Conservation (phyloP, 2,797 vertebrate genomes). For the Clarias fuscus region DNA sequence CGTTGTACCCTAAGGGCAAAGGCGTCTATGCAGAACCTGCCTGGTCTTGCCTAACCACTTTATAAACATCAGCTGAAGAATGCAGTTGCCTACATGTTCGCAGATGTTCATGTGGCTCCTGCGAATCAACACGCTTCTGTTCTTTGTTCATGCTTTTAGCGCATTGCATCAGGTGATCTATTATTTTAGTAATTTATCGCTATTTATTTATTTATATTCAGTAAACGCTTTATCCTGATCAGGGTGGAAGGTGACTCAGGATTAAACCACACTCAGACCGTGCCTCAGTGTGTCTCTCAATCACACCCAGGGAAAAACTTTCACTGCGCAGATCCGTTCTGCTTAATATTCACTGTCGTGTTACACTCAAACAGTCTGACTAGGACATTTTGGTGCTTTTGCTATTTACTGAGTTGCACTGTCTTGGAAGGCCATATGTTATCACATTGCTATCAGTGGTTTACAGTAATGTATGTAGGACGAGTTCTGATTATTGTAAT, state of each 20-base stretch:
- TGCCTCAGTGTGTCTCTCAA: not conserved
- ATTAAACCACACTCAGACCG: not conserved
- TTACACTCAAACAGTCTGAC: conserved; percentile 5
- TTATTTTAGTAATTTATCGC: not conserved
- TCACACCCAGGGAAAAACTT: not conserved
- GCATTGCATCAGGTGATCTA: not conserved
- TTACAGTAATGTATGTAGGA: not conserved
- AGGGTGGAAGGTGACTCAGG: not conserved
- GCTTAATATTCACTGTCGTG: conserved; percentile 18
- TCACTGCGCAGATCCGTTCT: not conserved
- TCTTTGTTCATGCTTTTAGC: not conserved
- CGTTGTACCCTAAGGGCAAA: conserved; percentile 13
- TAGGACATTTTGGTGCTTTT: not conserved
- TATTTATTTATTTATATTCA: not conserved
- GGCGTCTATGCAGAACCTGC: not conserved
- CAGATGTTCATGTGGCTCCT: not conserved
- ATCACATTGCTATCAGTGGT: not conserved
- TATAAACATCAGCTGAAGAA: conserved; percentile 8
- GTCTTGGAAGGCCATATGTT: not conserved
- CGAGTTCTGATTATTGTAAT: not conserved
- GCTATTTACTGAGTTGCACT: not conserved
- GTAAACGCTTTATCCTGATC: not conserved
- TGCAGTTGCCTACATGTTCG: not conserved
- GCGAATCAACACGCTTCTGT: not conserved
- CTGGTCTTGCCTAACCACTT: not conserved